A percentile compares a stretch with the other conserved stretches of the same genome.
Conservation (phyloP, 2,113 vertebrate genomes). For the Mormyrus lacerda region DNA sequence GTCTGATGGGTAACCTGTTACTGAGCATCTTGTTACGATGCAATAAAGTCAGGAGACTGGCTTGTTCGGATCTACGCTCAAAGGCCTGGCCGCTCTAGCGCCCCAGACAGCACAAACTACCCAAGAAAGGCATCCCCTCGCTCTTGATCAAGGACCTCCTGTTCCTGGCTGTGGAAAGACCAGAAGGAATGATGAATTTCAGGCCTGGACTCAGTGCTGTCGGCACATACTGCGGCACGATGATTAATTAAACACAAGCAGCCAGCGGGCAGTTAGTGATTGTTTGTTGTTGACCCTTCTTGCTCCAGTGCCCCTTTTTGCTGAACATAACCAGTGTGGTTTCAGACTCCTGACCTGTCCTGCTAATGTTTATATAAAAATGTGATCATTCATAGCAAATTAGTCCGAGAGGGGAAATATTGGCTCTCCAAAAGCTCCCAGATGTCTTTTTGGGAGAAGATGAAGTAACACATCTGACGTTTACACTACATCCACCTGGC, state of each 20-base stretch:
- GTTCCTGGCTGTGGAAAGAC: neutral
- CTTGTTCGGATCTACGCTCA: neutral
- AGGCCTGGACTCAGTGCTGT: neutral
- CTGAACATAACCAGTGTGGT: neutral
- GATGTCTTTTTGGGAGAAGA: neutral
- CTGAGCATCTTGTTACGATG: neutral
- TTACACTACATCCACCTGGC: neutral
- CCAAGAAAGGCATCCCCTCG: neutral
- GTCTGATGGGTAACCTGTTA: neutral
- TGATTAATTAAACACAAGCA: neutral
- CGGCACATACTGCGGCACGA: neutral
- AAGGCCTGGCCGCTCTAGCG: neutral
- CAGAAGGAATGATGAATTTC: neutral
- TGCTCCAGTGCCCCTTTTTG: neutral
- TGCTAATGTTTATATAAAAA: neutral
- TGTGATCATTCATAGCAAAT: neutral
- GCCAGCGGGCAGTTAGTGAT: neutral
- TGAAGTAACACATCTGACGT: neutral
- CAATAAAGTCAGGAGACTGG: neutral
- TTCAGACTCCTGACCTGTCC: neutral
- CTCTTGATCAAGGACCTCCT: neutral
- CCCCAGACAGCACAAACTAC: neutral
- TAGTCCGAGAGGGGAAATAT: neutral
- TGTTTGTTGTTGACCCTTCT: neutral
- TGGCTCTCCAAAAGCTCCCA: neutral